Evolutionary conservation across 2,113 vertebrate genomes (phyloP), one percentile per base, ranked within the genome.

Genomic region (Prolemur simus): DNA sequence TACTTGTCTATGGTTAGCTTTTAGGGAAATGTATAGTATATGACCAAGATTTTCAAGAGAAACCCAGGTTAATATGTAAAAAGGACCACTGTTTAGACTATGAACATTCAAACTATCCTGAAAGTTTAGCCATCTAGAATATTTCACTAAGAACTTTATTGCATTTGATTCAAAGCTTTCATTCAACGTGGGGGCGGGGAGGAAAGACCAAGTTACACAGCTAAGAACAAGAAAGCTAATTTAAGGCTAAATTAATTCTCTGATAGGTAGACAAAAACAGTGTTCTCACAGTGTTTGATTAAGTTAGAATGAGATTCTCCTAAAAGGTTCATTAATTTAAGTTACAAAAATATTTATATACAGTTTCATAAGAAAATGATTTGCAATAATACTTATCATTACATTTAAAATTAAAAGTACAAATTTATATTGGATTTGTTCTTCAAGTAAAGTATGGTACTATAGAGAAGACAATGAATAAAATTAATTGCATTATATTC

Each of bases 331-430:
- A 89, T 80, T 89, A 87, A 90, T 56, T 87, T 81, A 87, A 69
- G 71, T 77, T 91, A 82, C 2, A 81, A 94, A 91, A 89, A 64
- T 91, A 93, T 86, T 74, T 73, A 78, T 8, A 42, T 56, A 49
- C 6, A 89, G 7, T 87, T 89, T 88, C 32, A 71, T 77, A 93
- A 93, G 47, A 96, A 81, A 94, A 81, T 56, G 11, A 93, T 66
- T 63, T 94, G 42, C 47, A 95, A 54, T 42, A 73, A 27, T 56
- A 88, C 45, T 86, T 80, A 54, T 63, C 25, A 83, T 17, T 49
- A 32, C 25, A 10, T 15, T 80, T 74, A 87, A 93, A 92, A 95
- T 82, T 82, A 77, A 82, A 87, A 93, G 69, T 32, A 77, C 37
- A 93, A 6, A 58, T 87, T 92, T 64, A 95, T 10, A 90, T 3